Percentiles rank a stretch among this genome's conserved stretches.
Evolutionary conservation across 2,888 invertebrate genomes (phyloP).

Genomic region (Sinohyriopsis cumingii): DNA sequence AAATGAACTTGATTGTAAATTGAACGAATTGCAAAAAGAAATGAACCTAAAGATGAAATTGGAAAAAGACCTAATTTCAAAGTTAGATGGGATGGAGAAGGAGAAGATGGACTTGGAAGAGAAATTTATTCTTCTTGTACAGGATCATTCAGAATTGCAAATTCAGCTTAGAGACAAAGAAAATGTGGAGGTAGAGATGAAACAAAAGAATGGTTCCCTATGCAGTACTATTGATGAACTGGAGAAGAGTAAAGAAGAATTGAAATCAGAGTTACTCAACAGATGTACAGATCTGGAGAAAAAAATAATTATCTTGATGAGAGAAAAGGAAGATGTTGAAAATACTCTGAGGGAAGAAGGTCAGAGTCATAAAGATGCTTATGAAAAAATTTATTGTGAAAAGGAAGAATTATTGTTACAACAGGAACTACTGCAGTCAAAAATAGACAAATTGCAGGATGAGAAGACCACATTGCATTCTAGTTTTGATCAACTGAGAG

Average conservation of each 20-base stretch:
- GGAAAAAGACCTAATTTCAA: background rate
- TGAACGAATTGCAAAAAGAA: conserved; percentile 23
- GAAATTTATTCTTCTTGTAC: too few species aligned
- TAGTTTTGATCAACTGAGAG: too few species aligned
- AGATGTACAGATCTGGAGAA: conserved; percentile 7
- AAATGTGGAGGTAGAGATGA: conserved; percentile 6
- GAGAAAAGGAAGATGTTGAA: conserved; percentile 5
- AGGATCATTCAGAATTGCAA: too few species aligned
- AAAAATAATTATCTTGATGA: conserved; percentile 5
- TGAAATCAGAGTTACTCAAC: conserved; percentile 8
- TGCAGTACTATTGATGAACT: conserved; percentile 13
- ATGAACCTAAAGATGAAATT: conserved; percentile 13
- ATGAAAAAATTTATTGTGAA: conserved; percentile 3
- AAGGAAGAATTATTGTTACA: conserved; percentile 3
- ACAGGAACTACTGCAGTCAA: background rate
- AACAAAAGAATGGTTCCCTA: conserved; percentile 5
- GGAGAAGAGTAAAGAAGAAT: conserved; percentile 23
- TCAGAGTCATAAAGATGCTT: conserved; percentile 7
- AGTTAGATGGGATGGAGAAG: too few species aligned
- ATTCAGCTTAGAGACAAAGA: background rate
- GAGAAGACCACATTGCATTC: background rate
- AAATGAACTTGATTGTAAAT: conserved; percentile 28
- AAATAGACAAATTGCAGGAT: background rate
- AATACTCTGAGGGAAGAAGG: background rate
- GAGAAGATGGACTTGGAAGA: too few species aligned